A percentile compares a stretch with the other conserved stretches of the same genome.
These are phyloP conservation scores for Nomada goodeniana DNA, from an alignment of 2,888 invertebrate species.

Conservation along the genomic window DNA sequence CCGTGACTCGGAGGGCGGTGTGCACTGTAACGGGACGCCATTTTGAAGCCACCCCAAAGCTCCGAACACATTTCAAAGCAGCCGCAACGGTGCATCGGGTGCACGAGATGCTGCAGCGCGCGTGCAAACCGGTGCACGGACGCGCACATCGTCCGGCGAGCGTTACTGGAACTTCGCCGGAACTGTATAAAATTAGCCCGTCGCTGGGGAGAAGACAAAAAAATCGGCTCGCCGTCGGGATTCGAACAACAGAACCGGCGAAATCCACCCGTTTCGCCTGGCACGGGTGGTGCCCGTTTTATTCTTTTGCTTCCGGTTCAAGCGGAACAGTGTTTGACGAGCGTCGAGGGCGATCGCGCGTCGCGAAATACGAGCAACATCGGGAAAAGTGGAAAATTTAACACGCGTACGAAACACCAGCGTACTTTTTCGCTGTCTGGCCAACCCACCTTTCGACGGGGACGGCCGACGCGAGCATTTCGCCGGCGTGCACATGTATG, in stretches of 20 bases:
- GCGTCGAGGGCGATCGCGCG: not conserved
- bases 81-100: conserved; percentile 38
- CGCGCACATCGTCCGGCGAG: conserved; percentile 1
- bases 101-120: conserved; percentile 38
- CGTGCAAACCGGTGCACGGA: conserved; percentile 8
- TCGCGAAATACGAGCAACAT: not conserved
- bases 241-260: not conserved
- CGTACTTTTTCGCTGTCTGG: conserved; percentile 30
- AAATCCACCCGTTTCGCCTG: not conserved
- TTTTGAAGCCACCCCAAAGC: conserved; percentile 66
- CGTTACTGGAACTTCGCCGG: conserved; percentile 43
- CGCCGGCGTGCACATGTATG: conserved; percentile 29
- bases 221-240: conserved; percentile 13
- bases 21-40: conserved; percentile 57
- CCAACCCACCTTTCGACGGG: not conserved
- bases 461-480: conserved; percentile 18
- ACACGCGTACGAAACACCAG: conserved; percentile 24
- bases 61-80: conserved; percentile 47
- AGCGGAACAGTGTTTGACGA: not conserved
- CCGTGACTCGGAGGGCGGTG: conserved; percentile 5
- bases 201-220: conserved; percentile 13
- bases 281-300: not conserved
- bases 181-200: conserved; percentile 49
- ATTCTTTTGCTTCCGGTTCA: not conserved
- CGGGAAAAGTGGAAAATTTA: conserved; percentile 25